Base-by-base conservation (phyloP, 64 coral and sea anemone species). In the Montipora capricornis region DNA sequence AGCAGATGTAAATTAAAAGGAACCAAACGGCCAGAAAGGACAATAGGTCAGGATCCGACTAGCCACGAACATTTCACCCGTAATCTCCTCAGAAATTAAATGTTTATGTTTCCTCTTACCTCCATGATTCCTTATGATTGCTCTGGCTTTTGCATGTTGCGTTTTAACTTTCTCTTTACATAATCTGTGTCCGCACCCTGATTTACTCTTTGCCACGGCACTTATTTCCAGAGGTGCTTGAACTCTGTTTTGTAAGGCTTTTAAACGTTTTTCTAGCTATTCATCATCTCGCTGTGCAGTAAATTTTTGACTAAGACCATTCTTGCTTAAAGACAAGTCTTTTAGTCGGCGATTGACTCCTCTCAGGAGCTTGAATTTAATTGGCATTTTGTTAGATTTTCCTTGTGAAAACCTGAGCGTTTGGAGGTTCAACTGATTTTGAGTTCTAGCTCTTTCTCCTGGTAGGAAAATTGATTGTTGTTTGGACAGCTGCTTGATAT, bases 121-220 rank as follows among this genome's bases (percentile, higher is more conserved):
- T 73, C 19, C 59, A 19, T 37, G 37, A 37, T 86, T 50, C 6
- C 66, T 45, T 20, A 86, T 86, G 16, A 3, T 86, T 17, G 17
- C 82, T 73, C 82, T 86, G 47, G 82, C 47, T 73, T 86, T 86
- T 71, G 64, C 82, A 52, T 73, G 19, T 22, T 86, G 82, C 14
- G 82, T 86, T 70, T 86, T 86, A 4, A 68, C 46, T 73, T 73
- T 86, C 47, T 86, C 82, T 71, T 86, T 86, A 20, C 82, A 86
- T 16, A 86, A 20, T 45, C 47, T 51, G 14, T 50, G 26, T 45
- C 60, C 9, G 7, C 82, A 86, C n/a, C 62, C 82, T 49, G 82
- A 3, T 13, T 20, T 86, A 51, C 82, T 86, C 37, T 86, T 86
- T 71, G 82, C 82, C 17, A 86, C 66, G 12, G 82, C 82, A 73